These are phyloP conservation scores for Acanthochromis polyacanthus DNA, from an alignment of 2,113 vertebrate species.

Conservation along the genomic window DNA sequence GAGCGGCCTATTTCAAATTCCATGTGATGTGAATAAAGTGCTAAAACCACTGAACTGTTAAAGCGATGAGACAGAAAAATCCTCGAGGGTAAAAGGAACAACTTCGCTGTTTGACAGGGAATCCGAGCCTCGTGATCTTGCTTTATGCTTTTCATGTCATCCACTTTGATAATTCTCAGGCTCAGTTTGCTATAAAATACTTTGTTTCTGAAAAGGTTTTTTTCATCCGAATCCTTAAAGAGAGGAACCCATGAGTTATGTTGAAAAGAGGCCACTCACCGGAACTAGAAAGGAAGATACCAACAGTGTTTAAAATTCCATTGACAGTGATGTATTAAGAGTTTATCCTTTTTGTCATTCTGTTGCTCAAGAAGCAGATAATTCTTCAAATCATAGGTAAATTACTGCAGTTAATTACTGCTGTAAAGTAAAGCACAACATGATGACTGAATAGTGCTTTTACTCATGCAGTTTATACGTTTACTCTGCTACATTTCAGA, in stretches of 20 bases:
- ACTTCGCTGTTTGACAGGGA: constrained; percentile 19
- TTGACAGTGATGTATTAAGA: constrained; percentile 1
- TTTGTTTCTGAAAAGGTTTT: constrained; percentile 13
- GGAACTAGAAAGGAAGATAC: constrained; percentile 6
- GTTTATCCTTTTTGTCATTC: neutral
- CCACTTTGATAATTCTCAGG: constrained; percentile 20
- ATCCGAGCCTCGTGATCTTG: constrained; percentile 17
- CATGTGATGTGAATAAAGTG: constrained; percentile 16
- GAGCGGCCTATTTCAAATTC: constrained; percentile 39
- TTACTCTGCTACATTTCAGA: no score
- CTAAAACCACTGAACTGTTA: constrained; percentile 21
- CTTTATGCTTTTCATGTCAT: constrained; percentile 36
- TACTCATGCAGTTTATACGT: no score
- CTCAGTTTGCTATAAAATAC: constrained; percentile 3
- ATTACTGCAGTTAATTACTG: constrained; percentile 2
- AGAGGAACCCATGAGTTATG: neutral
- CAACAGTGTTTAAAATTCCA: constrained; percentile 16
- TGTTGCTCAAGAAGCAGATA: neutral
- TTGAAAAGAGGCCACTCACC: neutral
- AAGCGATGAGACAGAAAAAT: neutral
- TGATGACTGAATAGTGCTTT: no score
- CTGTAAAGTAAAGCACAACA: no score
- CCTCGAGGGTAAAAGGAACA: constrained; percentile 12
- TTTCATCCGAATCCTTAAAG: constrained; percentile 24
- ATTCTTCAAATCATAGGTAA: constrained; percentile 3